Conservation (phyloP, 1,140 invertebrate species). For the Diploscapter pachys region DNA sequence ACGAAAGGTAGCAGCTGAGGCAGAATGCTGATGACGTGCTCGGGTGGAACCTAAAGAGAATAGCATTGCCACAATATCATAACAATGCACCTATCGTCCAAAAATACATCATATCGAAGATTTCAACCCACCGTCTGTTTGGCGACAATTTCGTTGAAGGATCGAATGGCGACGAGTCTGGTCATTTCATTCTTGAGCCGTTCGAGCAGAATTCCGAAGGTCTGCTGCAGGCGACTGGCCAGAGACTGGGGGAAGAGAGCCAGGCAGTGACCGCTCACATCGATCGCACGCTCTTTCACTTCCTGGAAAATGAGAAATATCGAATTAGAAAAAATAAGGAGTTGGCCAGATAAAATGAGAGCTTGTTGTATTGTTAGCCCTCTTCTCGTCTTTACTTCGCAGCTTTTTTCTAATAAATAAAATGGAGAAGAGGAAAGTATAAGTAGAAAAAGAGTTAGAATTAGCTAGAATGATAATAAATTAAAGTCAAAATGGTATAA, state of each 20-base stretch:
- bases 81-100: background rate
- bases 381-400: background rate
- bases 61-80: too few species aligned
- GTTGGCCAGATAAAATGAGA: too few species aligned
- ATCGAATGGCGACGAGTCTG: conserved; percentile 72
- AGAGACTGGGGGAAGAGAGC: conserved; percentile 8
- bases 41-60: too few species aligned
- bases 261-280: conserved; percentile 19
- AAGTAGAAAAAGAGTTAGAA: too few species aligned
- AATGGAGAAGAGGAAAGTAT: too few species aligned
- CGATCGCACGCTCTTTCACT: conserved; percentile 35
- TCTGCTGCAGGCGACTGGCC: background rate
- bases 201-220: conserved; percentile 84
- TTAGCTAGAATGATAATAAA: too few species aligned
- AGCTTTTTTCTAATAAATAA: too few species aligned
- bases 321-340: too few species aligned
- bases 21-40: too few species aligned
- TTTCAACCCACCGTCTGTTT: conserved; percentile 61
- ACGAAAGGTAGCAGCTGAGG: background rate
- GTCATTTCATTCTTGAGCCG: conserved; percentile 92
- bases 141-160: conserved; percentile 68
- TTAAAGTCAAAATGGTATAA: too few species aligned
- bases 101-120: background rate
- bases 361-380: conserved; percentile 1
- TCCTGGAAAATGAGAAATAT: conserved; percentile 44